Evolutionary conservation across 1,140 invertebrate species (phyloP).

Genomic region (Dolichoris vasculosae): DNA sequence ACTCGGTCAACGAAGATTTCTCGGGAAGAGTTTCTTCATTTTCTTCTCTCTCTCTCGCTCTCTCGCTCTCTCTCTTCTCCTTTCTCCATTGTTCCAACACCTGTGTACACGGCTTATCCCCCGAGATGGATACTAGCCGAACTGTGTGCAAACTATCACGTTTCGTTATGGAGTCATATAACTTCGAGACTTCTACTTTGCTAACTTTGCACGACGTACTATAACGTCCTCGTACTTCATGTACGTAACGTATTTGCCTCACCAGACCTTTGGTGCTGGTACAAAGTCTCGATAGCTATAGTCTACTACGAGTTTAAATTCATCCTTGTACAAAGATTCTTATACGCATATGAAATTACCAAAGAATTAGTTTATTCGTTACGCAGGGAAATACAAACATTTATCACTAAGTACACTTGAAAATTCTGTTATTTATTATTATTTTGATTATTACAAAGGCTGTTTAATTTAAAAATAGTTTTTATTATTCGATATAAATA

Average conservation of each 20-base stretch:
- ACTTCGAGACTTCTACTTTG: constrained; percentile 1
- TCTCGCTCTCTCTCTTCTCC: background rate
- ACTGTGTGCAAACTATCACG: constrained; percentile 39
- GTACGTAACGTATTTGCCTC: background rate
- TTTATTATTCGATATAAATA: too few relatives aligned
- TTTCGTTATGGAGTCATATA: background rate
- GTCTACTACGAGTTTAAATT: background rate
- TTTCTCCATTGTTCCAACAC: constrained; percentile 22
- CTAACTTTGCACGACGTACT: background rate
- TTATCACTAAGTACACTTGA: too few relatives aligned
- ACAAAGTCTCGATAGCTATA: background rate
- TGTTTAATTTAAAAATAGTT: too few relatives aligned
- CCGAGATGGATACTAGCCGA: constrained; percentile 3
- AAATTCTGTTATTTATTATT: too few relatives aligned
- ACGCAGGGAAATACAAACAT: too few relatives aligned
- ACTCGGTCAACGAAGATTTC: background rate
- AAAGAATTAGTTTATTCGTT: too few relatives aligned
- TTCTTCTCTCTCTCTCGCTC: background rate
- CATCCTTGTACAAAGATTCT: background rate
- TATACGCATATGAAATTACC: too few relatives aligned
- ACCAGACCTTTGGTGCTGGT: background rate
- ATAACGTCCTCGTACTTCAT: background rate
- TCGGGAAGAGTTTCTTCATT: background rate
- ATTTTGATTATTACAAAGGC: too few relatives aligned
- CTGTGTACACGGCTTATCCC: constrained; percentile 25